These are phyloP conservation scores for Apodemia hepburni DNA, from an alignment of 2,888 invertebrate genomes.

Conservation along the genomic window DNA sequence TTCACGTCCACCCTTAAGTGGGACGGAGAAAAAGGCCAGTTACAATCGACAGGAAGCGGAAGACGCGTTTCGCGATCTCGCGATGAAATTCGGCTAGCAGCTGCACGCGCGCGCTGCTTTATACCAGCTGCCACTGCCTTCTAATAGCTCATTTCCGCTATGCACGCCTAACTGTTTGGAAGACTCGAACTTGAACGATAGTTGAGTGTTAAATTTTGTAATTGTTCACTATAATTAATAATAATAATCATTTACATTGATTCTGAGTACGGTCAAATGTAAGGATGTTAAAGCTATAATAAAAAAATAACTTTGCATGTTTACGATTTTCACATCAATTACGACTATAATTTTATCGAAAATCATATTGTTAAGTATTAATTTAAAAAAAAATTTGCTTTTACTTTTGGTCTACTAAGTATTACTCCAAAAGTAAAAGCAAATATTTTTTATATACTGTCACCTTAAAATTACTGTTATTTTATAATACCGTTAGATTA, in stretches of 20 bases:
- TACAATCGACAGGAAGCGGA: conserved; percentile 77
- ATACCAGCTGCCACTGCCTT: conserved; percentile 53
- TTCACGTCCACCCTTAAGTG: conserved; percentile 48
- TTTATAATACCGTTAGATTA: no score
- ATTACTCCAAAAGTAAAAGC: no score
- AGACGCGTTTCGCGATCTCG: conserved; percentile 77
- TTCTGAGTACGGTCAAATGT: background rate
- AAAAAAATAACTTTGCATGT: no score
- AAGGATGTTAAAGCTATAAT: background rate
- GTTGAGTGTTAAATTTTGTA: background rate
- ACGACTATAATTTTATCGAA: no score
- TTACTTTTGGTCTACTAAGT: no score
- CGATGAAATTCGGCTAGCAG: conserved; percentile 72
- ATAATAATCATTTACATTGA: background rate
- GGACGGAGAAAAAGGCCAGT: conserved; percentile 38
- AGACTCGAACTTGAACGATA: conserved; percentile 25
- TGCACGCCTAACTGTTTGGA: conserved; percentile 43
- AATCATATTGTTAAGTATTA: no score
- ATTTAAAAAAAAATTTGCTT: no score
- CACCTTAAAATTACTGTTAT: no score
- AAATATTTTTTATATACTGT: no score
- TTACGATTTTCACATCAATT: no score
- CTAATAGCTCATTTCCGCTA: conserved; percentile 74
- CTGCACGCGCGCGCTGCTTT: conserved; percentile 52
- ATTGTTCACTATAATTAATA: conserved; percentile 18